Evolutionary conservation across 2,113 vertebrate genomes (phyloP), one percentile per base, ranked within the genome.

Genomic region (Lepidothrix coronata): DNA sequence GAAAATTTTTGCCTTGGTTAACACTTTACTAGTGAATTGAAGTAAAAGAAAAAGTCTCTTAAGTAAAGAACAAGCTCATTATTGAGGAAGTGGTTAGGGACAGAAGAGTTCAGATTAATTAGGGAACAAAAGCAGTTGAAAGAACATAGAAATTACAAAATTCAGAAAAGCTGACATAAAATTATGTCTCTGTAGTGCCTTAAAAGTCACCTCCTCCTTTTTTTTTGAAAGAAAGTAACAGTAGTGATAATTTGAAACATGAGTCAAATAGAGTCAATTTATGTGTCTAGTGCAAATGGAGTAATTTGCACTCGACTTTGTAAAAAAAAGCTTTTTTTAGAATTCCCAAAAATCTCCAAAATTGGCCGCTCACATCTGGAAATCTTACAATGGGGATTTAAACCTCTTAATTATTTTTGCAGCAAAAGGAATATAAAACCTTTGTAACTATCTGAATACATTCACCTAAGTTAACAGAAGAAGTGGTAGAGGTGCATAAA

Each of bases 381-480:
- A 75, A 84, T 37, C 22, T 37, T 73, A 82, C 95, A 93, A 82
- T 8, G 2, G 19, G 15, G 8, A 27, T 67, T 48, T 91, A 63
- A 96, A 75, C 28, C 18, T 88, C 17, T 97, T 93, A 89, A 94
- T 97, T 92, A 76, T 67, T 93, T 96, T 96, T 85, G 77, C 51
- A 35, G n/a, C 31, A 96, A 94, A 92, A 80, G 31, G 33, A 92
- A 90, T 86, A 88, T 55, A 93, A 96, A 95, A 21, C 15, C 51
- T 93, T 37, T 94, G 59, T 90, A 95, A 86, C 86, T 95, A 95
- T 46, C 27, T 21, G 54, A 96, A 87, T 89, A 41, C 21, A 94
- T 92, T 92, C 59, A 92, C 95, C 48, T 87, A 94, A 97, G 67
- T 91, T 73, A 97, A 33, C 55, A 90, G 70, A 97, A 85, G 71